Conservation (phyloP, 1,140 invertebrate species). For the Tribolium castaneum region DNA sequence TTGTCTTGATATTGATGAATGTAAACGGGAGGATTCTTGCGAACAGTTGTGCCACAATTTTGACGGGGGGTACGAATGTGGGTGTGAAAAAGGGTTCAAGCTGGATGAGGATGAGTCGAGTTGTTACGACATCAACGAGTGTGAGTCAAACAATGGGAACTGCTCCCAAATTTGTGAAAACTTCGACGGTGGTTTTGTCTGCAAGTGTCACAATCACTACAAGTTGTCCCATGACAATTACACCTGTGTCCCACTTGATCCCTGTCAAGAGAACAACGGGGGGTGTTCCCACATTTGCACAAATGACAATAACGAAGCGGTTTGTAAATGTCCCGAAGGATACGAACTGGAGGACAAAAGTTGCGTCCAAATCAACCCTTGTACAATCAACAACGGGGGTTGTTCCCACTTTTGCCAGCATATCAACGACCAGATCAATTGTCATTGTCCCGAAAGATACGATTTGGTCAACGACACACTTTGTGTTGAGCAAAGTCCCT, state of each 20-base stretch:
- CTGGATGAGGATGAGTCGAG: slow-evolving; percentile 63
- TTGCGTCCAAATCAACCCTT: slow-evolving; percentile 68
- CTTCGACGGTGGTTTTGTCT: slow-evolving; percentile 72
- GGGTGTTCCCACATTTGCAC: slow-evolving; percentile 70
- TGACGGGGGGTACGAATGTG: slow-evolving; percentile 69
- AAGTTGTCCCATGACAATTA: slow-evolving; percentile 65
- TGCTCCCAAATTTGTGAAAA: slow-evolving; percentile 76
- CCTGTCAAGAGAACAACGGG: slow-evolving; percentile 67
- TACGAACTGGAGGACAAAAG: slow-evolving; percentile 68
- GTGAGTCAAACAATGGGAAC: slow-evolving; percentile 65
- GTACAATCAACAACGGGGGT: slow-evolving; percentile 67
- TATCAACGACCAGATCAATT: slow-evolving; percentile 45
- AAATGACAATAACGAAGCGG: slow-evolving; percentile 63
- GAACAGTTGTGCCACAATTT: slow-evolving; percentile 65
- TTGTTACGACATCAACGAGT: slow-evolving; percentile 76
- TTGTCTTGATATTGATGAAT: slow-evolving; percentile 79
- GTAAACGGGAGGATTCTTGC: slow-evolving; percentile 65
- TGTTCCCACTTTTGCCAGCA: slow-evolving; percentile 66
- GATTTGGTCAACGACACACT: slow-evolving; percentile 61
- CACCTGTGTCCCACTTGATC: slow-evolving; percentile 68
- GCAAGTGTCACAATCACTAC: slow-evolving; percentile 69
- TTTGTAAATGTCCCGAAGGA: slow-evolving; percentile 82
- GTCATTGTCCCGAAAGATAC: slow-evolving; percentile 52
- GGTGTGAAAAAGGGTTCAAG: slow-evolving; percentile 69
- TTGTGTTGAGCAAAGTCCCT: slow-evolving; percentile 63